Evolutionary conservation across 2,113 vertebrate species (phyloP).

Genomic region (Mesembrinibis cayennensis): DNA sequence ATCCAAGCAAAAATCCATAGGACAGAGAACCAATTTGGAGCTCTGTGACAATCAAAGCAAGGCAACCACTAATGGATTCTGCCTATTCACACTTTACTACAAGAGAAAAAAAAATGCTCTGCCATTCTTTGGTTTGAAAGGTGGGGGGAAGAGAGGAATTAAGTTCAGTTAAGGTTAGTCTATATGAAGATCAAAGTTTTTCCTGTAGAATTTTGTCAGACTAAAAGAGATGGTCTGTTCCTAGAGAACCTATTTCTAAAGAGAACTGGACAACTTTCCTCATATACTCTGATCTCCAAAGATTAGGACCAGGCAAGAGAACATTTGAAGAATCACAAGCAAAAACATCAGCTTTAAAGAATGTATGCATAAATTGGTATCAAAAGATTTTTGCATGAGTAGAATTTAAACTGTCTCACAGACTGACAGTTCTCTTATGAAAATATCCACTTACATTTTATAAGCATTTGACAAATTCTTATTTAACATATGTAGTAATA

Average conservation of each 20-base stretch:
- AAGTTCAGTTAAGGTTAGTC: neutral
- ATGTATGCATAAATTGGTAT: neutral
- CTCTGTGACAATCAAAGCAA: slow-evolving; percentile 8
- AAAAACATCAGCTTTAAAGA: neutral
- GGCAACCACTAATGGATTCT: neutral
- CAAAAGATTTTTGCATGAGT: neutral
- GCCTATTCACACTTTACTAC: neutral
- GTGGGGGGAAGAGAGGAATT: neutral
- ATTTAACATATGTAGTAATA: neutral
- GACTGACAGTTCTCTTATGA: neutral
- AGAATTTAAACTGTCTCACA: neutral
- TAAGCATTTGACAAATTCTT: neutral
- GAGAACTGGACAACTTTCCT: neutral
- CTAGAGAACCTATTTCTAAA: neutral
- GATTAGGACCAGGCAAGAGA: neutral
- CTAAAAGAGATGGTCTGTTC: neutral
- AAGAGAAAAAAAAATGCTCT: neutral
- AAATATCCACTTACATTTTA: neutral
- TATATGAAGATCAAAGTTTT: neutral
- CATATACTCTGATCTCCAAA: neutral
- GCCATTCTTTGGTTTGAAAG: neutral
- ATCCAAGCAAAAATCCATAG: slow-evolving; percentile 18
- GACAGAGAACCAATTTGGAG: neutral
- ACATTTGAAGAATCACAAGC: neutral
- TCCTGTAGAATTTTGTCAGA: neutral